Percentiles rank a stretch among this genome's conserved stretches.
Conservation (phyloP, 2,113 vertebrate genomes). For the Opisthocomus hoazin region DNA sequence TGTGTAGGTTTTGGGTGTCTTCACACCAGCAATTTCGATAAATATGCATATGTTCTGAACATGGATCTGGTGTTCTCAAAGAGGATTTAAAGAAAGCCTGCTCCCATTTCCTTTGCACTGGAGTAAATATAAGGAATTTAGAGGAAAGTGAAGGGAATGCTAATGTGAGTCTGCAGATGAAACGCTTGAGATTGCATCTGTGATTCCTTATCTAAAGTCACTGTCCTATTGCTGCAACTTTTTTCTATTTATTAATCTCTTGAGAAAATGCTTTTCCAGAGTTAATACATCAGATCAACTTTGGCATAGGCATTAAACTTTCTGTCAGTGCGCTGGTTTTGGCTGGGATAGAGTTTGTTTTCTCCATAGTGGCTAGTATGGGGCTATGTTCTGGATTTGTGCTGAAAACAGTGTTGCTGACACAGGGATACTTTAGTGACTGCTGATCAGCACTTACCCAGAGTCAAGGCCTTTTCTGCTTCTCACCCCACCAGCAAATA, state of each 20-base stretch:
- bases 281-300: not conserved
- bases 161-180: not conserved
- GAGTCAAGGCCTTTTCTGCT: no score
- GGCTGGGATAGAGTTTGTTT: no score
- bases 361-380: no score
- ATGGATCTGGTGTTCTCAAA: not conserved
- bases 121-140: not conserved
- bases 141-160: not conserved
- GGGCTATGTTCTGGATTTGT: no score
- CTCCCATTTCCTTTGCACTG: not conserved
- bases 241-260: not conserved
- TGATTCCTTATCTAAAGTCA: not conserved
- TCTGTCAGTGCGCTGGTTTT: no score
- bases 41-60: rapidly evolving
- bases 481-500: no score
- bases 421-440: no score
- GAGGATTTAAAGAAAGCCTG: not conserved
- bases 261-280: not conserved
- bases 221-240: not conserved
- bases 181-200: not conserved
- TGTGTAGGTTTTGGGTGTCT: not conserved
- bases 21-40: not conserved
- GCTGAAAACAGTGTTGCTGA: no score
- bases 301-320: not conserved
- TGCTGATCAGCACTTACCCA: no score